These are phyloP conservation scores for Apteryx mantelli DNA, from an alignment of 2,113 vertebrate species.

Conservation along the genomic window DNA sequence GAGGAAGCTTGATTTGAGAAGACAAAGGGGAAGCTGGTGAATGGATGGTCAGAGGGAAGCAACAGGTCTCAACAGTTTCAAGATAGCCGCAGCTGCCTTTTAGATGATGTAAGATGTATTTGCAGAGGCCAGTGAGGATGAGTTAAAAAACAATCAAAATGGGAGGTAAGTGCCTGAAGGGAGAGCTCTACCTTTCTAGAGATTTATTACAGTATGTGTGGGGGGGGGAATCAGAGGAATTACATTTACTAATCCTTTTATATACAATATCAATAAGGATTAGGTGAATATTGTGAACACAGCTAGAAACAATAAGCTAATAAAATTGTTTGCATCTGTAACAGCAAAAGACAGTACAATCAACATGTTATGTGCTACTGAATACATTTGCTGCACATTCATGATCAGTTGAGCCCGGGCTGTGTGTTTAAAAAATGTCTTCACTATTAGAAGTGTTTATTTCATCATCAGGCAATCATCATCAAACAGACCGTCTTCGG, in stretches of 20 bases:
- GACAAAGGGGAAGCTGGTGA: background rate
- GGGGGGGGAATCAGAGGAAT: background rate
- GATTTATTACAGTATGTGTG: too few relatives aligned
- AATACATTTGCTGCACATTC: background rate
- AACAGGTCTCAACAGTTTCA: background rate
- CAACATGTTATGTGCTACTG: rapidly evolving
- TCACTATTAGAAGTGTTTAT: background rate
- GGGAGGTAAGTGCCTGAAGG: background rate
- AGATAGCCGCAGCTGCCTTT: background rate
- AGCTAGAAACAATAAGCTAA: background rate
- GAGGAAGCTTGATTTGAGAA: background rate
- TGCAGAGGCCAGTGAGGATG: background rate
- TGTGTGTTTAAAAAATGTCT: background rate
- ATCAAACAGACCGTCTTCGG: background rate
- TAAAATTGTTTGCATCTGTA: background rate
- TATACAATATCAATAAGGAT: background rate
- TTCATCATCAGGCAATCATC: background rate
- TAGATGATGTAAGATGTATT: background rate
- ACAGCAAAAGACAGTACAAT: background rate
- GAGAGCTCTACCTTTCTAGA: background rate
- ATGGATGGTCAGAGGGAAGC: background rate
- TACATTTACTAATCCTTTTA: background rate
- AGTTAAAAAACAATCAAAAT: background rate
- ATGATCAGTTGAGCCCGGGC: background rate
- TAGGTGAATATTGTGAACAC: background rate